Percentiles rank a stretch among this genome's conserved stretches.
These are phyloP conservation scores for Otocyon megalotis DNA, from an alignment of 2,113 vertebrate species.

Conservation along the genomic window DNA sequence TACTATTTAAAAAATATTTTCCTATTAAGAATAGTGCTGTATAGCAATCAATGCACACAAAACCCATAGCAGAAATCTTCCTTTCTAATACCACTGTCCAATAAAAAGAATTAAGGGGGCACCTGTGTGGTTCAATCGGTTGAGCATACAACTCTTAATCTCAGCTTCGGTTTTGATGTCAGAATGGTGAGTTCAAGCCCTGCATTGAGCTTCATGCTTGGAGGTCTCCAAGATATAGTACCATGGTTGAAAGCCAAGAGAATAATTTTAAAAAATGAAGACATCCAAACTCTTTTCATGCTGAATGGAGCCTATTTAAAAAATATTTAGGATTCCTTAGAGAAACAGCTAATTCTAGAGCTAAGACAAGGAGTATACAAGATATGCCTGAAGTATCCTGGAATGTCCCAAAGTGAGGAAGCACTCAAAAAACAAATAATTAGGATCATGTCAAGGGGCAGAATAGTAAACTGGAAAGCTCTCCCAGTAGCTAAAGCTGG, in stretches of 20 bases:
- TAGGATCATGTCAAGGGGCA: not conserved
- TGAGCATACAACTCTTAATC: not conserved
- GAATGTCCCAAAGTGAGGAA: not conserved
- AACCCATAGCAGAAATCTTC: not conserved
- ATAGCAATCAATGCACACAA: not conserved
- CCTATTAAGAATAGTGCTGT: not conserved
- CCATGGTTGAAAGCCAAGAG: slow-evolving; percentile 14
- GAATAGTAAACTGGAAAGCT: not conserved
- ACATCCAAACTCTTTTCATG: not conserved
- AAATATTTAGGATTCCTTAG: not conserved
- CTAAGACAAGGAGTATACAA: not conserved
- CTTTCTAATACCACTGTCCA: not conserved
- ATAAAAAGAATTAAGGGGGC: not conserved
- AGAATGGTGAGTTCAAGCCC: not conserved
- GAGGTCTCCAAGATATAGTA: not conserved
- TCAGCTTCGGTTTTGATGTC: not conserved
- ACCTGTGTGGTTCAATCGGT: not conserved
- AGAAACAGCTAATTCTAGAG: not conserved
- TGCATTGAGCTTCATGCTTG: not conserved
- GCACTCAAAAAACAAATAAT: not conserved
- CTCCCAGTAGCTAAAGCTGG: not conserved
- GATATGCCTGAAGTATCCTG: not conserved
- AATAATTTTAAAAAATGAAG: not conserved
- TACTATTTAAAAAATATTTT: not conserved
- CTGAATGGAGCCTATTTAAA: not conserved